Evolutionary conservation across 2,888 invertebrate species (phyloP), one percentile per base, ranked within the genome.

Genomic region (Sericinus montela): DNA sequence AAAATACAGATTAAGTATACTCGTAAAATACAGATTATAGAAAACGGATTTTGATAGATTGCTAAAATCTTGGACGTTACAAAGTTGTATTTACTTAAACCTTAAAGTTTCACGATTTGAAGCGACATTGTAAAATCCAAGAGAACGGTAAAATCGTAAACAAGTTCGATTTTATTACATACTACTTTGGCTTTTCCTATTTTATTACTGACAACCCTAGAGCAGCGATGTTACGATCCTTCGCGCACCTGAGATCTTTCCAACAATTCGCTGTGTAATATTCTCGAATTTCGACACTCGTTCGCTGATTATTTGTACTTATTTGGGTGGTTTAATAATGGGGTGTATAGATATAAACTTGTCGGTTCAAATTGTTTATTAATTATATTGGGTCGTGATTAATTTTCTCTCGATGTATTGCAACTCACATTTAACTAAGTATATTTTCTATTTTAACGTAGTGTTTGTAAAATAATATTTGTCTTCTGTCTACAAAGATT

Each of bases 201-300:
- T 39, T 38, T 46, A 34, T 35, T 47, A n/a, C n/a, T 39, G 48
- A n/a, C 43, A 48, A 34, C 48, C 48, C 48, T 48, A 11, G 30
- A 16, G 16, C n/a, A 28, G 11, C 32, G 15, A 38, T 23, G 43
- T 34, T 45, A 10, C 37, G 37, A 45, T 45, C 45, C 14, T 35
- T 35, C 34, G 43, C 30, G 38, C 49, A 49, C 44, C 49, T 49
- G 49, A 49, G 49, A 34, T 40, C 40, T 40, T 45, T 41, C 25
- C 35, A 14, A 40, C 30, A 13, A 40, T 23, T 40, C 30, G 32
- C 34, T 14, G 40, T 11, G 38, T 35, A 39, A 44, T 49, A 44
- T 45, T 45, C 39, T 28, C 14, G 35, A 48, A 45, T 41, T 45
- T 45, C 50, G 45, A 50, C 40, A 41, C 14, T 13, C 28, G 13